Evolutionary conservation across 2,888 invertebrate species (phyloP).

Genomic region (Cerceris rybyensis): DNA sequence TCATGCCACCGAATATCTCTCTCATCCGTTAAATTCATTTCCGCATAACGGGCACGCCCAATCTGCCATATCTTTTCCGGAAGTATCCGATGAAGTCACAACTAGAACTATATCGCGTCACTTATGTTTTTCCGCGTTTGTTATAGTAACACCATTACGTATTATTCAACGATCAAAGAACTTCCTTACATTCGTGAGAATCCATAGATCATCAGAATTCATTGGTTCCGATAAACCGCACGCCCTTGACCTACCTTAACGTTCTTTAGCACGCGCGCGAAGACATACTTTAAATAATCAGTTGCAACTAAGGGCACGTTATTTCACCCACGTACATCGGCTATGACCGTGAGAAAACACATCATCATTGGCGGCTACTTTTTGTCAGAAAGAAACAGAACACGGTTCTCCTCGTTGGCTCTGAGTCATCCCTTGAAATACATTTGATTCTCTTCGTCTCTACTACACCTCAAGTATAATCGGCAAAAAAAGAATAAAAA

Average conservation of each 20-base stretch:
- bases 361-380: conserved; percentile 9
- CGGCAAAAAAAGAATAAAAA: background rate
- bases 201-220: conserved; percentile 10
- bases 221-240: conserved; percentile 29
- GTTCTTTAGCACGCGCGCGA: conserved; percentile 46
- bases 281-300: conserved; percentile 56
- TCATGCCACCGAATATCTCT: background rate
- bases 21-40: too few species aligned
- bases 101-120: too few species aligned
- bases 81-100: too few species aligned
- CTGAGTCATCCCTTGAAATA: conserved; percentile 27
- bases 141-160: background rate
- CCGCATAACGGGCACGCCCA: too few species aligned
- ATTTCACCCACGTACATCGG: conserved; percentile 46
- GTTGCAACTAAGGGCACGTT: conserved; percentile 57
- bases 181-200: background rate
- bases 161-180: background rate
- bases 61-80: too few species aligned
- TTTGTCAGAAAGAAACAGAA: conserved; percentile 14
- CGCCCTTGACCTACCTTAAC: conserved; percentile 66
- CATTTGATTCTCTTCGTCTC: background rate
- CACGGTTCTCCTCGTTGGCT: background rate
- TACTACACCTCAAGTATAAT: background rate
- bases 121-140: too few species aligned
- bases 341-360: conserved; percentile 48